These are phyloP conservation scores for Nerophis lumbriciformis DNA, from an alignment of 2,113 vertebrate species.

Conservation along the genomic window DNA sequence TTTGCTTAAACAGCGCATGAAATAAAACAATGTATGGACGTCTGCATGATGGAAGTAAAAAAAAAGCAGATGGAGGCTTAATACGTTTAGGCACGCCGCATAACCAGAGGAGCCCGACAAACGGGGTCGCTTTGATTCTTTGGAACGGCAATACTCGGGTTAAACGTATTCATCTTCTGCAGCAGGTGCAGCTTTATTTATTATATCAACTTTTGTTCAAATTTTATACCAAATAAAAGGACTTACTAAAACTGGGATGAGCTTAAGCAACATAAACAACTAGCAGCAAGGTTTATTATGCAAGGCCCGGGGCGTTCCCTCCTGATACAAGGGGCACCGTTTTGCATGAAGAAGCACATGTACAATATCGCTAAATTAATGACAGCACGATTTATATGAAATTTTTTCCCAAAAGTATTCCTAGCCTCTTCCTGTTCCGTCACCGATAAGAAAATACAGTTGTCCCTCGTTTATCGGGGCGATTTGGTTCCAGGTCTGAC, in stretches of 20 bases:
- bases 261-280: constrained; percentile 12
- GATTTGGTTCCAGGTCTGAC: too few species aligned
- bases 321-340: too few species aligned
- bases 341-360: too few species aligned
- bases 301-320: neutral
- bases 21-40: constrained; percentile 67
- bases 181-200: constrained; percentile 51
- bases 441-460: too few species aligned
- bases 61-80: constrained; percentile 72
- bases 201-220: constrained; percentile 8
- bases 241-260: too few species aligned
- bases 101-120: constrained; percentile 52
- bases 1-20: constrained; percentile 53
- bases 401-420: too few species aligned
- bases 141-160: constrained; percentile 29
- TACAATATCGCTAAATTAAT: too few species aligned
- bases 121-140: constrained; percentile 25
- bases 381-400: too few species aligned
- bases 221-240: constrained; percentile 5
- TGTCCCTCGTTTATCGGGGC: too few species aligned
- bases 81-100: constrained; percentile 72
- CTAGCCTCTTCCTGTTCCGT: too few species aligned
- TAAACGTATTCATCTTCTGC: constrained; percentile 39
- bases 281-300: constrained; percentile 20
- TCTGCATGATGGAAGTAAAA: constrained; percentile 56